phyloP scores from a whole-genome alignment of 2,113 vertebrate genomes.

The Anseranas semipalmata region DNA sequence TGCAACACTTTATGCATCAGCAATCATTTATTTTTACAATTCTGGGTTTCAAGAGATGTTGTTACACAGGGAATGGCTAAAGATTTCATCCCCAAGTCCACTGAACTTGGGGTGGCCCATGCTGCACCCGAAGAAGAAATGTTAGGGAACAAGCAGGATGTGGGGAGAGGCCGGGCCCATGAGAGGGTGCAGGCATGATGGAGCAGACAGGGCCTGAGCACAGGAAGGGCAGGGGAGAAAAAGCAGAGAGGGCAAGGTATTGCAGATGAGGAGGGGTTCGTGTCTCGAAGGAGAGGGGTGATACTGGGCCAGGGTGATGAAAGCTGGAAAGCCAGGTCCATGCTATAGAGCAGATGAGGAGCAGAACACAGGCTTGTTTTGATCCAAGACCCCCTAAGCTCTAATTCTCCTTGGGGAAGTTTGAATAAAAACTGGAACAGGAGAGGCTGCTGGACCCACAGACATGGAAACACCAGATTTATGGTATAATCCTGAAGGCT shows the following conservation, averaged over 20 bases:
- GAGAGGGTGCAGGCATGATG: neutral
- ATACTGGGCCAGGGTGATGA: rapidly evolving
- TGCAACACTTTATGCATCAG: conserved; percentile 61
- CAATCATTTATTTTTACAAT: conserved; percentile 44
- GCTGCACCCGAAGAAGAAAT: neutral
- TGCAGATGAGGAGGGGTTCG: neutral
- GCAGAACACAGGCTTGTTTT: neutral
- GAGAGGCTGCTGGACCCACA: neutral
- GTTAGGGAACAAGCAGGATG: rapidly evolving
- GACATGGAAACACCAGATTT: neutral
- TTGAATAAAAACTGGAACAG: neutral
- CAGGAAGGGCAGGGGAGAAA: neutral
- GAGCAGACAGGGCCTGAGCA: neutral
- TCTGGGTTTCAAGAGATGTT: neutral
- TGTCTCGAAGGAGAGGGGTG: neutral
- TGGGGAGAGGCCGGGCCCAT: neutral
- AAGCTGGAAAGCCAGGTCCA: neutral
- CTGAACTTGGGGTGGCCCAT: neutral
- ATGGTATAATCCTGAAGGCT: neutral
- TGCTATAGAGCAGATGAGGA: neutral
- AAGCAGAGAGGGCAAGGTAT: neutral
- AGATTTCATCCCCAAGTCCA: neutral
- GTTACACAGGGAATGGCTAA: neutral
- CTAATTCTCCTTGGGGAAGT: neutral
- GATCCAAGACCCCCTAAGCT: neutral